Conservation (phyloP, 2,797 vertebrate genomes). For the Gobio occitaniae region DNA sequence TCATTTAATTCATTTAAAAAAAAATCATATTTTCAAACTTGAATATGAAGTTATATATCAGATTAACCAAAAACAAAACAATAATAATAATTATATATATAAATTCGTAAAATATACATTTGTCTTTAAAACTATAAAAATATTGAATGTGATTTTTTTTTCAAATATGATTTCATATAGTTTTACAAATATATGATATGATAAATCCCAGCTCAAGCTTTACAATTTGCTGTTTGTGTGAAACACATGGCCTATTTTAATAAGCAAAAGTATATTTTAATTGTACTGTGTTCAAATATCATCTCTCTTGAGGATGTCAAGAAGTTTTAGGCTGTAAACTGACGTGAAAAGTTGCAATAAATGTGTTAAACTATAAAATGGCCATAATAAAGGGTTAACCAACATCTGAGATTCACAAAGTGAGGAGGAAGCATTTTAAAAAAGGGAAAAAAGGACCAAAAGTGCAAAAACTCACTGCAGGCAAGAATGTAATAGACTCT, state of each 20-base stretch:
- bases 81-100: no score
- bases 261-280: background rate
- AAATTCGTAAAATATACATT: background rate
- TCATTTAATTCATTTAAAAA: no score
- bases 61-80: no score
- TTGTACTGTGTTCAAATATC: background rate
- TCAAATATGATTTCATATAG: background rate
- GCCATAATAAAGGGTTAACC: background rate
- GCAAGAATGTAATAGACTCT: background rate
- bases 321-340: background rate
- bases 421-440: background rate
- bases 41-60: no score
- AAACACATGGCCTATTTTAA: no score
- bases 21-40: no score
- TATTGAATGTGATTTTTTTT: background rate
- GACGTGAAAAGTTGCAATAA: background rate
- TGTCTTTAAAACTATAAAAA: background rate
- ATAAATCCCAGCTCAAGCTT: background rate
- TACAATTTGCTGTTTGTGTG: background rate
- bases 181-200: background rate
- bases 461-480: background rate
- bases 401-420: background rate
- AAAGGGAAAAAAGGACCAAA: constrained; percentile 10
- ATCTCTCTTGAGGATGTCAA: background rate
- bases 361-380: no score